Conservation (phyloP, 2,888 invertebrate genomes). For the Campoplex capitator region DNA sequence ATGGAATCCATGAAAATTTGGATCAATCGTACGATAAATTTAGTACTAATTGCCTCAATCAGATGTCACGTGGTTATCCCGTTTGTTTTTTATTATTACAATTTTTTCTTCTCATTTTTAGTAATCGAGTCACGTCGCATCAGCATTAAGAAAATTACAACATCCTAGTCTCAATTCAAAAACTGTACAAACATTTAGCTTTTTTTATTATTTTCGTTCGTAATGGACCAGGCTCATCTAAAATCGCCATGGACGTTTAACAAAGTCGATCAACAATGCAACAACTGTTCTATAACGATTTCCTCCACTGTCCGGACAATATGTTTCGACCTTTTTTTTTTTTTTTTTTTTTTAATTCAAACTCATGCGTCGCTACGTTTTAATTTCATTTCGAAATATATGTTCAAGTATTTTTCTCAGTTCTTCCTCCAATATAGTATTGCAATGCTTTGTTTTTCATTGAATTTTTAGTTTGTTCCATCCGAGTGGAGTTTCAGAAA, state of each 20-base stretch:
- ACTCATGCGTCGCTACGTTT: background rate
- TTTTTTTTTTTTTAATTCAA: background rate
- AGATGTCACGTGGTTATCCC: background rate
- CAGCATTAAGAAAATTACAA: slow-evolving; percentile 38
- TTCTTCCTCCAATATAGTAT: background rate
- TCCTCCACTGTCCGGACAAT: slow-evolving; percentile 43
- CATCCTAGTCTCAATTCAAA: slow-evolving; percentile 7
- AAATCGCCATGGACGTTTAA: slow-evolving; percentile 12
- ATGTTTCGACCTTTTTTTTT: slow-evolving; percentile 40
- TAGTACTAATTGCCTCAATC: background rate
- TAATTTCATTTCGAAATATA: slow-evolving; percentile 20
- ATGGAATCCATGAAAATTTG: no score
- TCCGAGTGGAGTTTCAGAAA: background rate
- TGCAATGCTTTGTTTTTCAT: background rate
- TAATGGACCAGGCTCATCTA: slow-evolving; percentile 15
- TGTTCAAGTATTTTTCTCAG: background rate
- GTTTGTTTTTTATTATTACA: slow-evolving; percentile 18
- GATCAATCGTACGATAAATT: background rate
- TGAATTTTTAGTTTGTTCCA: background rate
- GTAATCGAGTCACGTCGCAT: slow-evolving; percentile 10
- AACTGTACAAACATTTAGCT: slow-evolving; percentile 50
- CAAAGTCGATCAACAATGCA: slow-evolving; percentile 48
- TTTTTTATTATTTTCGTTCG: slow-evolving; percentile 2
- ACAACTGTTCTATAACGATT: slow-evolving; percentile 59
- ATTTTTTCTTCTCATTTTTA: slow-evolving; percentile 26